These are phyloP conservation scores for Ochropleura leucogaster DNA, from an alignment of 2,888 invertebrate genomes.

Conservation along the genomic window DNA sequence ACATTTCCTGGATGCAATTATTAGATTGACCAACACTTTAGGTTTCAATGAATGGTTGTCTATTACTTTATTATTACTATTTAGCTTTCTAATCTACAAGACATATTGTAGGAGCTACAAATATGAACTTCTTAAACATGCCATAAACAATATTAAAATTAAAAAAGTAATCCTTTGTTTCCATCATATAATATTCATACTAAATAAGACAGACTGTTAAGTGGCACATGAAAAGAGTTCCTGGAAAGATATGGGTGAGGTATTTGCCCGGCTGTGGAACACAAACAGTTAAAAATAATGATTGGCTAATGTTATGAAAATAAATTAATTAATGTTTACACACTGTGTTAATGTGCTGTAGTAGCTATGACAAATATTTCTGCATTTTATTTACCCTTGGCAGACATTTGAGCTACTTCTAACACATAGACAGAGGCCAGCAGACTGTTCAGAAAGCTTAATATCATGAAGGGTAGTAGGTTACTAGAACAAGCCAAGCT, in stretches of 20 bases:
- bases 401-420: background rate
- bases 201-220: no score
- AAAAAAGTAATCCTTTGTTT: background rate
- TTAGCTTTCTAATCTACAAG: background rate
- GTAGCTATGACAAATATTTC: background rate
- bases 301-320: background rate
- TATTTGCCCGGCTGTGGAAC: background rate
- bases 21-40: conserved; percentile 22
- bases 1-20: conserved; percentile 44
- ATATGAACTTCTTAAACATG: background rate
- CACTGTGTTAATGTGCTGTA: background rate
- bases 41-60: background rate
- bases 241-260: background rate
- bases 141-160: background rate
- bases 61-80: conserved; percentile 1
- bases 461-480: no score
- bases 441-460: no score
- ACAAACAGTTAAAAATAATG: background rate
- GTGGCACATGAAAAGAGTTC: no score
- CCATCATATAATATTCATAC: background rate
- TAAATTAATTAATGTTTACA: background rate
- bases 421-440: background rate
- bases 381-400: background rate
- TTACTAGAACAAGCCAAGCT: no score
- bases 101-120: background rate